Conservation (phyloP, 2,797 vertebrate genomes). For the Megaceryle alcyon region DNA sequence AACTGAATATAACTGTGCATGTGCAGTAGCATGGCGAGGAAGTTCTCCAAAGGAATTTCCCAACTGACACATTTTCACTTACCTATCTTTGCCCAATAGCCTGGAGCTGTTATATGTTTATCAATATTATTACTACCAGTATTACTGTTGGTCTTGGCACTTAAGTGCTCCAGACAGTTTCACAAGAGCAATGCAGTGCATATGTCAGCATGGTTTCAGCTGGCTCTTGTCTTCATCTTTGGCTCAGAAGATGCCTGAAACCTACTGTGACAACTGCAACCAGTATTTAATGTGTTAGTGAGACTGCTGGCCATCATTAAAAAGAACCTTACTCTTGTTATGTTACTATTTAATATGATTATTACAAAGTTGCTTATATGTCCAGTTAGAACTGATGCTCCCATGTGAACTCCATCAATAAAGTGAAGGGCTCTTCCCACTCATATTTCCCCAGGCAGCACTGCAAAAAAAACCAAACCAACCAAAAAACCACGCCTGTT, state of each 20-base stretch:
- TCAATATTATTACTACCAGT: constrained; percentile 7
- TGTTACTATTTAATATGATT: neutral
- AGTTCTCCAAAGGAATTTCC: constrained; percentile 30
- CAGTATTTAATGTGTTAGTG: neutral
- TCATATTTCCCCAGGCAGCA: neutral
- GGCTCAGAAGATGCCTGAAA: constrained; percentile 7
- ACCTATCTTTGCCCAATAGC: constrained; percentile 23
- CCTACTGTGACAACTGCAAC: neutral
- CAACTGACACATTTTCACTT: neutral
- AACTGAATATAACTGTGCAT: neutral
- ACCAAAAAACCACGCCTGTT: neutral
- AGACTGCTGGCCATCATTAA: neutral
- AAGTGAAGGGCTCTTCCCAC: neutral
- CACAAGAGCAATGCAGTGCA: neutral
- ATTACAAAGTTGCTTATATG: neutral
- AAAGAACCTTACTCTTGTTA: neutral
- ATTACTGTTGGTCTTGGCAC: neutral
- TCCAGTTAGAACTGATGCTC: neutral
- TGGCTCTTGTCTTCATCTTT: neutral
- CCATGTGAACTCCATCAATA: neutral
- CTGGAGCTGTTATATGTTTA: constrained; percentile 30
- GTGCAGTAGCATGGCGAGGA: neutral
- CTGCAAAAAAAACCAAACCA: neutral
- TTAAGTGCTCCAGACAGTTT: neutral
- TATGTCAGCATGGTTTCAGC: neutral